Conservation (phyloP, 64 coral and sea anemone species). For the Catalaphyllia jardinei region DNA sequence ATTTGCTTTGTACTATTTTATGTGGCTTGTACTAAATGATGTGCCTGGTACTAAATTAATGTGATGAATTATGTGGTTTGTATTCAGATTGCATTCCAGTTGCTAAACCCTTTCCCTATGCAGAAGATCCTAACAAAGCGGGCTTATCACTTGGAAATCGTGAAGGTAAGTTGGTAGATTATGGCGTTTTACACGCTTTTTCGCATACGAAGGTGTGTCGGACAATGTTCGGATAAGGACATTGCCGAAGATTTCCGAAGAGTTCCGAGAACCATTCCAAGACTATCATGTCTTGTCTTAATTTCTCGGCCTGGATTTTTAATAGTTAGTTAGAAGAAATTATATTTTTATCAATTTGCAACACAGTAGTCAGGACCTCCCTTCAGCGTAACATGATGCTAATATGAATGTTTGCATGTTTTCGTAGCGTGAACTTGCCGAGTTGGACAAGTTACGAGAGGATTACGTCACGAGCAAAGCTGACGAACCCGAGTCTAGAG, state of each 20-base stretch:
- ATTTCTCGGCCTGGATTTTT: too few relatives aligned
- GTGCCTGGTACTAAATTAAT: background rate
- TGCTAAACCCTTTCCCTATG: conserved; percentile 96
- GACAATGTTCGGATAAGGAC: too few relatives aligned
- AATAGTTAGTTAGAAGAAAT: too few relatives aligned
- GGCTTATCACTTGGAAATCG: conserved; percentile 56
- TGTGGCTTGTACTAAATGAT: too few relatives aligned
- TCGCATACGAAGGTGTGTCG: too few relatives aligned
- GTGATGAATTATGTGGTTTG: background rate
- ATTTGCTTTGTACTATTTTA: too few relatives aligned
- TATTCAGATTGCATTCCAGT: conserved; percentile 84
- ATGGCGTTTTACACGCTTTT: background rate
- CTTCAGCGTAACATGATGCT: background rate
- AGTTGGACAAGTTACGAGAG: conserved; percentile 77
- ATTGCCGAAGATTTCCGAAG: too few relatives aligned
- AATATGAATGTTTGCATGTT: background rate
- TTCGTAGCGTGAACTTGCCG: conserved; percentile 84
- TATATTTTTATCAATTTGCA: too few relatives aligned
- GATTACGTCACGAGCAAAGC: conserved; percentile 75
- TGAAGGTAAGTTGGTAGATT: conserved; percentile 64
- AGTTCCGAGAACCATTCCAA: too few relatives aligned
- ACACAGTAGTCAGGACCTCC: too few relatives aligned
- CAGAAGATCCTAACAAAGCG: conserved; percentile 90
- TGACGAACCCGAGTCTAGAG: conserved; percentile 35
- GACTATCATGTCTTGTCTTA: too few relatives aligned